These are phyloP conservation scores for Hartigia nigra DNA, from an alignment of 2,888 invertebrate species.

Conservation along the genomic window DNA sequence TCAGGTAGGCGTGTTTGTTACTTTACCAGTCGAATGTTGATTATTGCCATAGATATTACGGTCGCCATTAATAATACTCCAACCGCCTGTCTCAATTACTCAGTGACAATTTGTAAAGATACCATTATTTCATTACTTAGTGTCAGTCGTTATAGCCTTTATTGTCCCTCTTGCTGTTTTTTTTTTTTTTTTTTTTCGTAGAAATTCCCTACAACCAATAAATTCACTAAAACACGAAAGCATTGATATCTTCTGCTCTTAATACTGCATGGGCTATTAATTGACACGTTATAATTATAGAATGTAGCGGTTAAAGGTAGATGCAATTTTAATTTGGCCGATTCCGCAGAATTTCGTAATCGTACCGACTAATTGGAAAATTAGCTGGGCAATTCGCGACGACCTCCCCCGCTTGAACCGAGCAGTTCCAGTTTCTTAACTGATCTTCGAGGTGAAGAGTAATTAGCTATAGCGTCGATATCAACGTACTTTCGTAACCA, in stretches of 20 bases:
- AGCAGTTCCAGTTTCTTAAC: not conserved
- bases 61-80: not conserved
- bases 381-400: not conserved
- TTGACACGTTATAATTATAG: not conserved
- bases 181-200: too few relatives aligned
- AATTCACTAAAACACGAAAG: not conserved
- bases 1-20: not conserved
- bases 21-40: too few relatives aligned
- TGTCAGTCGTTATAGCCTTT: not conserved
- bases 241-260: not conserved
- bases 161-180: too few relatives aligned
- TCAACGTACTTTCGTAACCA: not conserved
- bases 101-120: conserved; percentile 17
- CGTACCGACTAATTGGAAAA: not conserved
- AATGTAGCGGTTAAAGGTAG: too few relatives aligned
- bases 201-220: too few relatives aligned
- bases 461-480: not conserved
- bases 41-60: too few relatives aligned
- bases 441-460: not conserved
- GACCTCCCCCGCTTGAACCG: not conserved
- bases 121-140: not conserved
- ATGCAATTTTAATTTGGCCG: not conserved
- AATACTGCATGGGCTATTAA: not conserved
- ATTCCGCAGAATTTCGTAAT: not conserved
- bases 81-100: conserved; percentile 25